These are phyloP conservation scores for Pogonocichla stellata DNA, from an alignment of 2,113 vertebrate species.

Conservation along the genomic window DNA sequence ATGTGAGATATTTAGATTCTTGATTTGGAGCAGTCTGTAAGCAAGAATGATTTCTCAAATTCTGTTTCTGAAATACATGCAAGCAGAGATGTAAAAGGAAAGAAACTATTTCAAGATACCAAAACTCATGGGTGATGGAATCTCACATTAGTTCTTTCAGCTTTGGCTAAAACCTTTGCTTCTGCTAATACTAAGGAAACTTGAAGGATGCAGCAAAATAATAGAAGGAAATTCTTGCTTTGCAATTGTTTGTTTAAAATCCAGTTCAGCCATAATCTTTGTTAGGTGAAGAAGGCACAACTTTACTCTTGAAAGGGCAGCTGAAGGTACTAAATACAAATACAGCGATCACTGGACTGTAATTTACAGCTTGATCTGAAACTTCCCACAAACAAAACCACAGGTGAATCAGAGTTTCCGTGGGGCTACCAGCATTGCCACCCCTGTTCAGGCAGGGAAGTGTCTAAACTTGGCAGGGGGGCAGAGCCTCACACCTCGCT, in stretches of 20 bases:
- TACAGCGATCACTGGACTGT: not conserved
- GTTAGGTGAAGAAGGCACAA: not conserved
- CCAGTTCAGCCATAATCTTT: not conserved
- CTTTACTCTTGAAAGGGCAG: not conserved
- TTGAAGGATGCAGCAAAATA: constrained; percentile 1
- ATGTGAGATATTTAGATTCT: not conserved
- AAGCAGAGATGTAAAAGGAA: not conserved
- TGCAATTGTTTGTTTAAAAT: not conserved
- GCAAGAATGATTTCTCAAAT: not conserved
- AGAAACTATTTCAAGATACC: not conserved
- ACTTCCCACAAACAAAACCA: not conserved
- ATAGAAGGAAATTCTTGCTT: not conserved
- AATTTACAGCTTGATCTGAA: not conserved
- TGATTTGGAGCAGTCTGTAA: not conserved
- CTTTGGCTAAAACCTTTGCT: not conserved
- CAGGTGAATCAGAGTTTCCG: not conserved
- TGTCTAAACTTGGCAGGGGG: not conserved
- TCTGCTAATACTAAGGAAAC: not conserved
- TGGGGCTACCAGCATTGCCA: not conserved
- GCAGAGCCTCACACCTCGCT: accelerated
- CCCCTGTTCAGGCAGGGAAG: not conserved
- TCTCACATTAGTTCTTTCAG: not conserved
- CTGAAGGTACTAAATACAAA: not conserved
- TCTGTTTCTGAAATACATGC: not conserved
- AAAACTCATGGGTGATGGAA: not conserved